phyloP scores from a whole-genome alignment of 2,113 vertebrate genomes.

The Phalacrocorax pelagicus region DNA sequence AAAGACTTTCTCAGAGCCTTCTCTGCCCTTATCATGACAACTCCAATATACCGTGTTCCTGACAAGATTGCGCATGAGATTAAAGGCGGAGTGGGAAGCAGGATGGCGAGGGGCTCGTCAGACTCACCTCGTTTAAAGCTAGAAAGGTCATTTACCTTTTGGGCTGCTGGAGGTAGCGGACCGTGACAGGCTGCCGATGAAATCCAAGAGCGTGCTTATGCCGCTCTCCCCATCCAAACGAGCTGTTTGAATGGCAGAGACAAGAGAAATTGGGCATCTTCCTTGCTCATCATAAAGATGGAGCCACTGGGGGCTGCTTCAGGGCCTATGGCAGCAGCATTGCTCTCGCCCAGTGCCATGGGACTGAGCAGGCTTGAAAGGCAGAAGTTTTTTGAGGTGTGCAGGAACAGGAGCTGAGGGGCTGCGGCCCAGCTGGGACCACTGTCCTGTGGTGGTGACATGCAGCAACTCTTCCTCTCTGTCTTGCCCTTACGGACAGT shows the following conservation, averaged over 20 bases:
- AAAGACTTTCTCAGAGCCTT: background rate
- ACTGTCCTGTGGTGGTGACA: background rate
- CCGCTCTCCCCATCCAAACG: accelerated
- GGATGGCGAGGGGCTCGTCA: background rate
- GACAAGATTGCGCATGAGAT: background rate
- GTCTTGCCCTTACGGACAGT: background rate
- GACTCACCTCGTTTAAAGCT: background rate
- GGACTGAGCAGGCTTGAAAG: background rate
- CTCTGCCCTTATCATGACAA: background rate
- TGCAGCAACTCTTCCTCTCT: background rate
- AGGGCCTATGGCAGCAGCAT: background rate
- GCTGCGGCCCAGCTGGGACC: background rate
- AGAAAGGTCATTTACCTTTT: slow-evolving; percentile 7
- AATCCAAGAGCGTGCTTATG: background rate
- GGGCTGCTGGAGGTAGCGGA: background rate
- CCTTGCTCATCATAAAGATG: background rate
- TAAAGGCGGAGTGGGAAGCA: background rate
- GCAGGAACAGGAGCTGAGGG: background rate
- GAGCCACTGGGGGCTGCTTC: background rate
- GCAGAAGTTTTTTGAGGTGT: background rate
- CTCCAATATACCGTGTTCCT: accelerated
- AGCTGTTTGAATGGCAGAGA: background rate
- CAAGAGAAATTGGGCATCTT: background rate
- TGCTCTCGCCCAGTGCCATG: background rate
- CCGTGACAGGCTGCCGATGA: background rate